phyloP scores from a whole-genome alignment of 1,140 invertebrate species.

The Drosophila mayri region DNA sequence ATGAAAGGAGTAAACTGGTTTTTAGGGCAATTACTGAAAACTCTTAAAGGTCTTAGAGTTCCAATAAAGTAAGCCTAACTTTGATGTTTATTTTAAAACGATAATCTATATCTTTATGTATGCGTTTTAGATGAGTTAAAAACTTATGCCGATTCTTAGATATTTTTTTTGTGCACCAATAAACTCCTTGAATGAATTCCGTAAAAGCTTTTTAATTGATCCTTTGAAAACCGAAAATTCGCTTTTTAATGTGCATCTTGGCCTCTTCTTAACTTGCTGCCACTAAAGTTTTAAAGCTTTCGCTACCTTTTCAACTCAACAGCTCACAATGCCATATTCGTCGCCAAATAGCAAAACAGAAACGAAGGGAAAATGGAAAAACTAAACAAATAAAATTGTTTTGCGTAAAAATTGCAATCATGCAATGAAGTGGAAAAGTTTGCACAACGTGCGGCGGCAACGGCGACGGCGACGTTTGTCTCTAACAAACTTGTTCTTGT shows the following conservation, averaged over 20 bases:
- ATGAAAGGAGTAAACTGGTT: conserved; percentile 13
- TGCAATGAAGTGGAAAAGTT: conserved; percentile 76
- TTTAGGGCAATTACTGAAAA: conserved; percentile 1
- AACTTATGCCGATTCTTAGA: background rate
- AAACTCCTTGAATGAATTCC: too few species aligned
- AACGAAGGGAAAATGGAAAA: conserved; percentile 33
- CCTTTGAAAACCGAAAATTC: background rate
- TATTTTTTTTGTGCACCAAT: background rate
- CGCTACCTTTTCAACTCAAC: conserved; percentile 28
- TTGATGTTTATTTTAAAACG: background rate
- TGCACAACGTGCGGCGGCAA: conserved; percentile 64
- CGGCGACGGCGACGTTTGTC: conserved; percentile 43
- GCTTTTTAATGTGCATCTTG: background rate
- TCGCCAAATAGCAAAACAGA: conserved; percentile 39
- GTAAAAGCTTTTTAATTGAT: too few species aligned
- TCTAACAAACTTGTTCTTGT: conserved; percentile 36
- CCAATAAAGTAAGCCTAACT: background rate
- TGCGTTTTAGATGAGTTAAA: background rate
- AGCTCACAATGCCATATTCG: conserved; percentile 35
- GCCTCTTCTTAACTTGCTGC: background rate
- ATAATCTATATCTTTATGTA: background rate
- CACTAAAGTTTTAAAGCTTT: conserved; percentile 12
- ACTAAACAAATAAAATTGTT: conserved; percentile 79
- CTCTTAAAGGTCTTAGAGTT: background rate
- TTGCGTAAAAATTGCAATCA: conserved; percentile 80